phyloP scores from a whole-genome alignment of 2,113 vertebrate species.

The Oxyruncus cristatus region DNA sequence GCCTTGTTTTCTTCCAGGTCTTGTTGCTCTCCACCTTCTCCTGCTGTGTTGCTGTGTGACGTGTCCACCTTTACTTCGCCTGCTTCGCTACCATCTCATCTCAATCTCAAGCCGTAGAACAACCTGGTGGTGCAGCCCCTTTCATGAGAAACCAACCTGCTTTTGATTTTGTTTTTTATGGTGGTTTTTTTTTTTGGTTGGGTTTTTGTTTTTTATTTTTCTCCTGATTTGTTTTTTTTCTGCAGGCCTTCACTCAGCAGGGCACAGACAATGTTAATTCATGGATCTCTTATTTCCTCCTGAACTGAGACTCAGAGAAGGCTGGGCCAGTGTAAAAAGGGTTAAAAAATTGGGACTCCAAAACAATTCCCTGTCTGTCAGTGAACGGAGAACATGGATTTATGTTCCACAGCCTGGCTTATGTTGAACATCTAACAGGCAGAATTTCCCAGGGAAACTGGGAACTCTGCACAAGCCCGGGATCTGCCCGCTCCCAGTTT shows the following conservation, averaged over 20 bases:
- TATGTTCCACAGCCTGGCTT: neutral
- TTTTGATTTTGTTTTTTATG: slow-evolving; percentile 62
- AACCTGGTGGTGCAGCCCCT: slow-evolving; percentile 77
- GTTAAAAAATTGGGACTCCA: neutral
- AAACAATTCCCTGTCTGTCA: neutral
- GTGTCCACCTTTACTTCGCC: slow-evolving; percentile 83
- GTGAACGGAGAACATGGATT: neutral
- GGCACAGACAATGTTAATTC: slow-evolving; percentile 70
- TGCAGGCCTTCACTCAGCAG: slow-evolving; percentile 31
- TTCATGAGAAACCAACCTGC: slow-evolving; percentile 80
- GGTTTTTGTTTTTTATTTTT: neutral
- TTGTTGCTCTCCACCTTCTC: slow-evolving; percentile 86
- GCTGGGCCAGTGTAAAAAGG: slow-evolving; percentile 11
- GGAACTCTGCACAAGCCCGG: fast-evolving
- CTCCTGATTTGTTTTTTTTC: slow-evolving; percentile 63
- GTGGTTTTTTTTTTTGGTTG: neutral
- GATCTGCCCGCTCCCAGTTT: neutral
- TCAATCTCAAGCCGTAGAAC: slow-evolving; percentile 82
- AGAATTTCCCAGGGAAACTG: neutral
- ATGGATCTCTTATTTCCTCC: slow-evolving; percentile 43
- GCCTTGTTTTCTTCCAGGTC: slow-evolving; percentile 93
- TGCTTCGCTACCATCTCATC: slow-evolving; percentile 96
- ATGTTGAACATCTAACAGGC: neutral
- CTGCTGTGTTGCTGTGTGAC: slow-evolving; percentile 87
- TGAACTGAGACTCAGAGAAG: slow-evolving; percentile 45